Evolutionary conservation across 2,888 invertebrate genomes (phyloP).

Genomic region (Ligdia adustata): DNA sequence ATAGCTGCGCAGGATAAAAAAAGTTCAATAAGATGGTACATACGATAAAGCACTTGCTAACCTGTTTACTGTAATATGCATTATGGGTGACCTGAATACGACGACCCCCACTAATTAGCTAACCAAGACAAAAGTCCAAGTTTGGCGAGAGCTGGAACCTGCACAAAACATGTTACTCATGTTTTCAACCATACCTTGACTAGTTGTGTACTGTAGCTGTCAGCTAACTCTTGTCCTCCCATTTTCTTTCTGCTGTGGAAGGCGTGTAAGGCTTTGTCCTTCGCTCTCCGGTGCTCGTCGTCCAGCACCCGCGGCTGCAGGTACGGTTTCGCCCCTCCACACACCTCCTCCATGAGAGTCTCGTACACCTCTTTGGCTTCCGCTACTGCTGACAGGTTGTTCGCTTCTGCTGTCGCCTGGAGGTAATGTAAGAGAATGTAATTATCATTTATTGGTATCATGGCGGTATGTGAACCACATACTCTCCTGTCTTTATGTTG

Average conservation of each 20-base stretch:
- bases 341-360: constrained; percentile 95
- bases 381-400: constrained; percentile 97
- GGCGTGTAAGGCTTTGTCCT: constrained; percentile 87
- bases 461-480: too few relatives aligned
- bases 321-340: constrained; percentile 97
- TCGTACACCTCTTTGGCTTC: constrained; percentile 96
- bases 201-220: constrained; percentile 91
- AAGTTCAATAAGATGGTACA: too few relatives aligned
- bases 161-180: too few relatives aligned
- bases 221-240: constrained; percentile 97
- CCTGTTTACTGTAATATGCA: too few relatives aligned
- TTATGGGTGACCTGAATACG: too few relatives aligned
- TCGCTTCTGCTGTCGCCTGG: constrained; percentile 95
- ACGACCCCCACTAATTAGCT: too few relatives aligned
- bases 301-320: constrained; percentile 92
- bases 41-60: too few relatives aligned
- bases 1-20: too few relatives aligned
- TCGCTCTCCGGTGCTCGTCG: constrained; percentile 91
- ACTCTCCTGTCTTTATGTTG: too few relatives aligned
- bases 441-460: too few relatives aligned
- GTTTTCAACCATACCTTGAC: constrained; percentile 85
- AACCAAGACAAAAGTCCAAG: too few relatives aligned
- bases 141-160: too few relatives aligned
- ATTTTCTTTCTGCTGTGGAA: constrained; percentile 97
- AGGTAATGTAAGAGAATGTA: not conserved